Evolutionary conservation across 2,888 invertebrate species (phyloP), one percentile per base, ranked within the genome.

Genomic region (Habrosyne pyritoides): DNA sequence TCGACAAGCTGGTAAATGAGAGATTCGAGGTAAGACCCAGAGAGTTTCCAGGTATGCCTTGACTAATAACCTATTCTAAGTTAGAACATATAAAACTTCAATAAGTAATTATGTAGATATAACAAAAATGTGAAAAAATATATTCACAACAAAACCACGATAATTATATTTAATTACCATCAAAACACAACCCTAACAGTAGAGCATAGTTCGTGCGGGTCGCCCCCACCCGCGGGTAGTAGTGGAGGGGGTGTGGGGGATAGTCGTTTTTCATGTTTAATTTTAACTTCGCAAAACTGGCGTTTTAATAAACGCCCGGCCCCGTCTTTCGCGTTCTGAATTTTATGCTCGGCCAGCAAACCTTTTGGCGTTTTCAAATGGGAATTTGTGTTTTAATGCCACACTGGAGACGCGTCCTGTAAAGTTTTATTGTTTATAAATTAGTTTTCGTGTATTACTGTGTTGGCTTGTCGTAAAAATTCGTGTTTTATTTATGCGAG

Each of bases 221-320:
- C 58, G 47, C 69, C 69, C 71, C 58, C 59, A 33, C n/a, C 69
- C 74, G 30, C 50, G 75, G 72, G 73, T 71, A 69, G 70, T 71
- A 57, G 59, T 59, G 58, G 56, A 49, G 61, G 71, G 68, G 73
- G 53, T 60, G 59, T 59, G 63, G 68, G 67, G 59, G n/a, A 66
- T 71, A 67, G 75, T 80, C 87, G 90, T 92, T 91, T 92, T 92
- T 92, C 92, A 91, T 91, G 92, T 92, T 92, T 91, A 91, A 92
- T 91, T 92, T 92, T 89, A 91, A 91, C 91, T 91, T 91, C 83
- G 87, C 88, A 85, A 87, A 87, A 87, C 87, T 83, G 84, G 87
- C 82, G 87, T 91, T 91, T 92, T 91, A 92, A 91, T 91, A 92
- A 89, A 86, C 84, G 83, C 83, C 71, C 53, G 67, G 77, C 78